phyloP scores from a whole-genome alignment of 2,113 vertebrate genomes.

The Poecilia latipinna region DNA sequence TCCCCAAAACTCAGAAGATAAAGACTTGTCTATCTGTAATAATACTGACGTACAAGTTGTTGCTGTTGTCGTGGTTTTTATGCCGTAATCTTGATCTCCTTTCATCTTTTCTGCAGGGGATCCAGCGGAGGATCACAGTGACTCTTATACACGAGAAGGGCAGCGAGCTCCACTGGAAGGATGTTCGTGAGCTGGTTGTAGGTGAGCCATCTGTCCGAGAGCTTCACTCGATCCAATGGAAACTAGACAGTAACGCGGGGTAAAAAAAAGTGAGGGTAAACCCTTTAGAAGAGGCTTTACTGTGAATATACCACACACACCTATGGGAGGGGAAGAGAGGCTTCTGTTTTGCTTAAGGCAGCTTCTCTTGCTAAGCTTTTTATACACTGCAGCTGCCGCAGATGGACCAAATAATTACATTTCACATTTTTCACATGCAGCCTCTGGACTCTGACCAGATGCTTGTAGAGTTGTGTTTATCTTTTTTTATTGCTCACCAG shows the following conservation, averaged over 20 bases:
- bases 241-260: background rate
- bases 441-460: slow-evolving; percentile 7
- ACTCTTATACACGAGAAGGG: slow-evolving; percentile 98
- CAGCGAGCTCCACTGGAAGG: slow-evolving; percentile 97
- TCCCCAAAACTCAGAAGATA: background rate
- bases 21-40: background rate
- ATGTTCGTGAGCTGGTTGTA: slow-evolving; percentile 95
- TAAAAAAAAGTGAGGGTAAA: background rate
- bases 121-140: slow-evolving; percentile 94
- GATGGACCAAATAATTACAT: slow-evolving; percentile 38
- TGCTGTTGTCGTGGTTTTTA: no score
- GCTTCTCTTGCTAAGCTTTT: slow-evolving; percentile 18
- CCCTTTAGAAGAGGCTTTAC: background rate
- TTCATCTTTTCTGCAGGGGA: slow-evolving; percentile 83
- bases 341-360: slow-evolving; percentile 7
- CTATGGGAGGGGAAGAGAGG: background rate
- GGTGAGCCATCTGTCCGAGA: slow-evolving; percentile 81
- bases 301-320: background rate
- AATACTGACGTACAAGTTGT: background rate
- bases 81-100: slow-evolving; percentile 26
- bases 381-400: slow-evolving; percentile 16
- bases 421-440: slow-evolving; percentile 28
- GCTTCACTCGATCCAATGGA: background rate
- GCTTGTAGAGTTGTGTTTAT: background rate
- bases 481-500: background rate